Conservation (phyloP, 2,888 invertebrate genomes). For the Chalcis sispes region DNA sequence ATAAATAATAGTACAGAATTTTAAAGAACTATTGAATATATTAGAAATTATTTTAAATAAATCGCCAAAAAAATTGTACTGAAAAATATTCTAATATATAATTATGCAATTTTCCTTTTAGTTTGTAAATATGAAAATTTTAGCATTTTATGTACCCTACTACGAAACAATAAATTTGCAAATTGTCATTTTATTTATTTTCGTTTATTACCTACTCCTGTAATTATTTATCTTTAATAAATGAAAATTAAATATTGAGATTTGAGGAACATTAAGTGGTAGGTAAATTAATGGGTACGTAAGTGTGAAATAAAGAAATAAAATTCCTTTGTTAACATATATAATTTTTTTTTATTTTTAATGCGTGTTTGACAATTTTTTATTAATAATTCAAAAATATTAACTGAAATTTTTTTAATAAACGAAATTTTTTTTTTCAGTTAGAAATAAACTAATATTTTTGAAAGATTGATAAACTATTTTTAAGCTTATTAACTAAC, state of each 20-base stretch:
- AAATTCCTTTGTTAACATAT: slow-evolving; percentile 10
- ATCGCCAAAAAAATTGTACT: neutral
- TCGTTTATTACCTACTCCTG: slow-evolving; percentile 26
- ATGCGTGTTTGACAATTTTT: slow-evolving; percentile 7
- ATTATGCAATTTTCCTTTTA: slow-evolving; percentile 20
- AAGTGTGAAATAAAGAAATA: slow-evolving; percentile 18
- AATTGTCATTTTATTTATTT: slow-evolving; percentile 14
- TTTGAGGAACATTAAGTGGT: slow-evolving; percentile 23
- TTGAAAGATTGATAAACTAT: neutral
- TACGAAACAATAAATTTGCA: slow-evolving; percentile 37
- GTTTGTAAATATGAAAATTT: slow-evolving; percentile 43
- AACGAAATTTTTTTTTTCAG: neutral
- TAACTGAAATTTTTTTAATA: neutral
- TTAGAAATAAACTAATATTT: slow-evolving; percentile 6
- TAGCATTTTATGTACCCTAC: slow-evolving; percentile 39
- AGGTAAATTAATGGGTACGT: slow-evolving; percentile 50
- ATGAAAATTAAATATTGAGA: slow-evolving; percentile 19
- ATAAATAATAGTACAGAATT: no score
- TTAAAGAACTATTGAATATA: no score
- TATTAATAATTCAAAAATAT: slow-evolving; percentile 19
- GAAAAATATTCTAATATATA: neutral
- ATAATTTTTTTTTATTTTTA: slow-evolving; percentile 5
- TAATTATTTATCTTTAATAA: neutral
- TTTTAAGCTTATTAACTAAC: neutral
- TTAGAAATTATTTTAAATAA: no score